Base-by-base conservation (phyloP, 53 echinoderm and acorn worm genomes). In the Henricia sp. region DNA sequence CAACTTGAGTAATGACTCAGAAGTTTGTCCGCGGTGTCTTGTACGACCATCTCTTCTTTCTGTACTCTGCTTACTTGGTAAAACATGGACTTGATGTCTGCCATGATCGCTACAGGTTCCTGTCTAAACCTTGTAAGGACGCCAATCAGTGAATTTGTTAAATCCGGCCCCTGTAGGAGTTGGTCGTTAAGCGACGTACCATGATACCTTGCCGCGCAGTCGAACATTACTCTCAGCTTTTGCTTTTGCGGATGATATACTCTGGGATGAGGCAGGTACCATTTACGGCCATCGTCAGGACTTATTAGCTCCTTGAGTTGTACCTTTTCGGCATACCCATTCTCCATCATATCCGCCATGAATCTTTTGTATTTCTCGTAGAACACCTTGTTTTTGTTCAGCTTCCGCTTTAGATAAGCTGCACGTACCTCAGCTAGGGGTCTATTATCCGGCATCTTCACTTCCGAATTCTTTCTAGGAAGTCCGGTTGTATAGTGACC, bases 181-280 rank as follows among this genome's bases (percentile, higher is more conserved):
- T 94, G 83, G 14, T 86, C 50, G 51, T 94, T 94, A n/a, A 94
- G 84, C 17, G 88, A 90, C 0, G 42, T 39, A 8, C 93, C 93
- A 36, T 89, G 50, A 64, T 83, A 89, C 3, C 34, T 87, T 1
- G 89, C 91, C n/a, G 91, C 82, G 46, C 91, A 87, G 74, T 94
- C 91, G 52, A 71, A 91, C 32, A 91, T 89, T n/a, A 94, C 89
- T 20, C 91, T 68, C 3, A 87, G 56, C 44, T 91, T 85, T 23
- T 69, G 44, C 80, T 75, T 85, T 24, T 77, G 68, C 9, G 85
- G 90, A 25, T 78, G 90, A 42, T 36, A 8, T 3, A 75, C 84
- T 3, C 75, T 84, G 37, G 87, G 87, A 68, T 91, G 73, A 3
- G 87, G 77, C 21, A 91, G 42, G 40, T 87, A 87, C 75, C 87